Evolutionary conservation across 2,888 invertebrate genomes (phyloP), one percentile per base, ranked within the genome.

Genomic region (Syrista parreyssii): DNA sequence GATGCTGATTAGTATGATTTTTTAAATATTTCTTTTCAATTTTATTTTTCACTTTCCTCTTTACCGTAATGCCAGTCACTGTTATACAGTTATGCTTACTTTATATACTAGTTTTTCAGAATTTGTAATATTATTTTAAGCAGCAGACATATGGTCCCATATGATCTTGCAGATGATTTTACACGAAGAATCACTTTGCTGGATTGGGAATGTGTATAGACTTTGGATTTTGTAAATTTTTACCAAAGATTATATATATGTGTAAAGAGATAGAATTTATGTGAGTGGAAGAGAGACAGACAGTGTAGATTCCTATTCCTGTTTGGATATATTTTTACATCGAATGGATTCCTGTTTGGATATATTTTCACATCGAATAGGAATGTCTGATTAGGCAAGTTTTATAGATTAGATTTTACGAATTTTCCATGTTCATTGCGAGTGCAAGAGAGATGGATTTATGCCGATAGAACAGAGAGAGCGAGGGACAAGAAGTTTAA

Each of bases 271-370:
- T 68, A 76, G 68, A 73, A n/a, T 77, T 40, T 55, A 76, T 35
- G 82, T 79, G 79, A 78, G 82, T 78, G 79, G 76, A 78, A 78
- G 80, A 79, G 76, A 34, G 74, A 75, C 75, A 78, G 80, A 81
- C 80, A 82, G 79, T 81, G 80, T 55, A 55, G 6, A 55, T 23
- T 55, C 6, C 9, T 55, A 6, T 23, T 55, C 9, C 1, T 23
- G 2, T 55, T 23, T 9, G 23, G 1, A 9, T 55, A 9, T 23
- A 23, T 55, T 55, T 55, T 55, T 2, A 55, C 23, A 80, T 81
- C 73, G 76, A 80, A 76, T 76, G 75, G 9, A 6, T 23, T 55
- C 9, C 1, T 23, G 2, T 55, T 23, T 9, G 23, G 1, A 9
- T 55, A 9, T 23, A 23, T 55, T 55, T 55, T 55, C 1, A 55